Conservation (phyloP, 2,797 vertebrate genomes). For the Falco berigora region DNA sequence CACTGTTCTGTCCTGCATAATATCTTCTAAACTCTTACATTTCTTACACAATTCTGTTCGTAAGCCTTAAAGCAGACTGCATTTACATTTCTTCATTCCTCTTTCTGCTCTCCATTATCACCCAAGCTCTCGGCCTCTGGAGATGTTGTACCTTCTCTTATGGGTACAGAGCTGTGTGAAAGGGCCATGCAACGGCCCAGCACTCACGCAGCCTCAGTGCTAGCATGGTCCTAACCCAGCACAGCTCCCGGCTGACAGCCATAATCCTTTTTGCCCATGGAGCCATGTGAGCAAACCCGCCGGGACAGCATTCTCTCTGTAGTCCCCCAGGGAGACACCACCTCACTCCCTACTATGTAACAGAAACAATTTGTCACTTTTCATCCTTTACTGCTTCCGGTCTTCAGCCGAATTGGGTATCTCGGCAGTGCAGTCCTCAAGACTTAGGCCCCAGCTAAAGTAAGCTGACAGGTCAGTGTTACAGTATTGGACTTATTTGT, state of each 20-base stretch:
- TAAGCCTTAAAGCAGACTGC: neutral
- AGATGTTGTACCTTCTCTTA: too few species aligned
- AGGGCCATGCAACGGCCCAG: neutral
- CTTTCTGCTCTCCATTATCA: neutral
- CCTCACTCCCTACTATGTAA: neutral
- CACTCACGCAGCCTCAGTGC: too few species aligned
- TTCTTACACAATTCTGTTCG: neutral
- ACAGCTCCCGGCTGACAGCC: neutral
- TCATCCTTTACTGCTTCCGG: neutral
- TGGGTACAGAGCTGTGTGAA: neutral
- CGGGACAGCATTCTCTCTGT: neutral
- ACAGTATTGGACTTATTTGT: neutral
- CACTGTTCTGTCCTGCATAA: neutral
- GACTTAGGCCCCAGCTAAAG: neutral
- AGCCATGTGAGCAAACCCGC: neutral
- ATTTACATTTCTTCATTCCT: neutral
- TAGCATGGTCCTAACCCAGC: neutral
- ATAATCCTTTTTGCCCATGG: neutral
- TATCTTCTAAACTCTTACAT: neutral
- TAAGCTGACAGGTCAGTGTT: neutral
- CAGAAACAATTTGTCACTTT: neutral
- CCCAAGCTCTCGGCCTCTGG: neutral
- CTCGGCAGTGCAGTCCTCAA: neutral
- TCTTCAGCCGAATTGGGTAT: neutral
- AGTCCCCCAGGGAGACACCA: neutral